Conservation (phyloP, 2,113 vertebrate species). For the Azemiops feae region DNA sequence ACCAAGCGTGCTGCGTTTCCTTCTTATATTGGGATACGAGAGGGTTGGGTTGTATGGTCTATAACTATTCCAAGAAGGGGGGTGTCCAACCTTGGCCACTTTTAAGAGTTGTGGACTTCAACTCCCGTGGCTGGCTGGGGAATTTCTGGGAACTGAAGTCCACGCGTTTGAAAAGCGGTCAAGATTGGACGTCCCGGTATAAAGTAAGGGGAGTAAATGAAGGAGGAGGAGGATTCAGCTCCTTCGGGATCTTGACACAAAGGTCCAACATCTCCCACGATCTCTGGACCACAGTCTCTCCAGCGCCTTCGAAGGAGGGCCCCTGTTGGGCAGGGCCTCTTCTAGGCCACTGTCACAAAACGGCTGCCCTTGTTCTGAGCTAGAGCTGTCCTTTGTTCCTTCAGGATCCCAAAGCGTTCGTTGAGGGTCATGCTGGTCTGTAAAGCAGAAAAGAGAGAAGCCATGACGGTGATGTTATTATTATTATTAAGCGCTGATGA, state of each 20-base stretch:
- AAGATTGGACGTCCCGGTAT: background rate
- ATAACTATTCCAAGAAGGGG: conserved; percentile 49
- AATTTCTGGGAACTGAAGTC: background rate
- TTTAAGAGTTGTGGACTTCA: background rate
- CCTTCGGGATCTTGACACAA: conserved; percentile 63
- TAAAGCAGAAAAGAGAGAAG: conserved; percentile 25
- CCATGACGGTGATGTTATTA: background rate
- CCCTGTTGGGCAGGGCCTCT: conserved; percentile 7
- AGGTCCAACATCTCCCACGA: conserved; percentile 61
- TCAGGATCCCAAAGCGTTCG: conserved; percentile 92
- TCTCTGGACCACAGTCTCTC: conserved; percentile 55
- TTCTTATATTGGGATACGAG: conserved; percentile 34
- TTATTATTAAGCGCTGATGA: no score
- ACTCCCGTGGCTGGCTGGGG: background rate
- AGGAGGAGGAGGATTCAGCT: conserved; percentile 45
- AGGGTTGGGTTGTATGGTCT: conserved; percentile 49
- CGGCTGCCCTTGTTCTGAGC: conserved; percentile 84
- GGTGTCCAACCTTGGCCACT: no score
- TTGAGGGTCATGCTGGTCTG: conserved; percentile 94
- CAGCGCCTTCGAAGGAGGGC: conserved; percentile 44
- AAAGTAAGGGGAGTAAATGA: conserved; percentile 58
- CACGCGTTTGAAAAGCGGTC: background rate
- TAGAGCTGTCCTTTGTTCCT: conserved; percentile 80
- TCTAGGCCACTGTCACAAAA: conserved; percentile 88
- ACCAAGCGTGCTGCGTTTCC: conserved; percentile 28